Base-by-base conservation (phyloP, 2,113 vertebrate species). In the Taxidea taxus region DNA sequence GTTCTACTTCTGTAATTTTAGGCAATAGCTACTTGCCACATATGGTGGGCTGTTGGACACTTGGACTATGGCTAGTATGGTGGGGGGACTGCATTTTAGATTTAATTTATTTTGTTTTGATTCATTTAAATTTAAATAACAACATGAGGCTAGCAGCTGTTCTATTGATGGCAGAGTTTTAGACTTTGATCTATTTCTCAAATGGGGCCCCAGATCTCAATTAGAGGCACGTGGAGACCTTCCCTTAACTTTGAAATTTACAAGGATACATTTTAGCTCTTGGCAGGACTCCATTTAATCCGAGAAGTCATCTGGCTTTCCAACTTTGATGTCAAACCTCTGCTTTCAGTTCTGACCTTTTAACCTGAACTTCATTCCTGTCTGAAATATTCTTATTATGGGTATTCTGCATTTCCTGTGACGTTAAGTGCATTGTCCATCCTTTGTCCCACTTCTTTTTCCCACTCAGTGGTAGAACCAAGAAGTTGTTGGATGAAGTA, bases 31-130 rank as follows among this genome's bases (percentile, higher is more conserved):
- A 39, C 16, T 82, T 58, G 12, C 15, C 29, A 44, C 29, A 18
- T 39, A 7, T 54, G 51, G 7, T 7, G 44, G 3, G 5, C 23
- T 81, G 0, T 13, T 86, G n/a, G 86, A 2, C 25, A 23, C 47
- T 82, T 62, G 37, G 15, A 83, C 27, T 68, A 16, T 80, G 44
- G 20, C 47, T 44, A 82, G 4, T 66, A 3, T 80, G 56, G 74
- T 13, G 10, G n/a, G 83, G 12, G 47, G 84, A 84, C 16, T 84
- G 8, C 87, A 92, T 68, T 87, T 92, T 75, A 70, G 62, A 68
- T 37, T 74, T 42, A 90, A 58, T 47, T 34, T 42, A 34, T 94
- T 97, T 93, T 85, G 9, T 47, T 90, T 51, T 29, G 70, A 84
- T 58, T 80, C 5, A 16, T 86, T 75, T 75, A 44, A 29, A 68